Base-by-base conservation (phyloP, 2,888 invertebrate species). In the Agonopterix alstromeriana region DNA sequence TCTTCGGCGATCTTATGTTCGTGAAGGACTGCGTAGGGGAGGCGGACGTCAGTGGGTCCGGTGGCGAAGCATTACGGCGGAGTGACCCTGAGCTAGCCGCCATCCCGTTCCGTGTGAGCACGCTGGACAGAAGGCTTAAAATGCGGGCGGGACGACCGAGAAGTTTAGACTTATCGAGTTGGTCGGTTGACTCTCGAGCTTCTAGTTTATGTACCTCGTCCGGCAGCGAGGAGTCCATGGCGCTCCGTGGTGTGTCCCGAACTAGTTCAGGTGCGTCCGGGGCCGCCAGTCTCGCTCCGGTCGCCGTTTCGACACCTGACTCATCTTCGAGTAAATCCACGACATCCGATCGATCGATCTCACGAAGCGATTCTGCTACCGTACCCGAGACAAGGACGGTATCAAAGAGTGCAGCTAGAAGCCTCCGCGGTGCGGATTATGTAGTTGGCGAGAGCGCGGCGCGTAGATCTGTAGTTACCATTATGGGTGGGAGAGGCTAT, bases 401-500 rank as follows among this genome's bases (percentile, higher is more conserved):
- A 1, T 63, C 54, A 43, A 84, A 80, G 47, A 74, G 69, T 38
- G 89, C 81, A 3, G 87, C 63, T 10, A 66, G 83, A 11, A 86
- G 84, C 55, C 69, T 85, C 12, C 81, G 87, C 14, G 87, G 84
- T 1, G 75, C 82, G 7, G 84, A 86, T 57, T 85, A 84, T 55
- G 73, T 78, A 49, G 67, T 88, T 56, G 74, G 88, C 41, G 76
- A 77, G 58, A 67, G 90, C 65, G 56, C 90, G 63, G 90, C 91
- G 53, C 77, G 94, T 56, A 88, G 94, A 53, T 97, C 97, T 0
- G 93, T 97, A 27, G 92, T 97, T 42, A 95, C 96, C 0, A 82
- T 97, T 47, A 95, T 95, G 90, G 97, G 97, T 0, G 97, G 97
- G 1, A 90, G 96, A 9, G 97, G 97, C 2, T 97, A 97, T 70